Evolutionary conservation across 2,888 invertebrate species (phyloP).

Genomic region (Xanthostigma xanthostigma): DNA sequence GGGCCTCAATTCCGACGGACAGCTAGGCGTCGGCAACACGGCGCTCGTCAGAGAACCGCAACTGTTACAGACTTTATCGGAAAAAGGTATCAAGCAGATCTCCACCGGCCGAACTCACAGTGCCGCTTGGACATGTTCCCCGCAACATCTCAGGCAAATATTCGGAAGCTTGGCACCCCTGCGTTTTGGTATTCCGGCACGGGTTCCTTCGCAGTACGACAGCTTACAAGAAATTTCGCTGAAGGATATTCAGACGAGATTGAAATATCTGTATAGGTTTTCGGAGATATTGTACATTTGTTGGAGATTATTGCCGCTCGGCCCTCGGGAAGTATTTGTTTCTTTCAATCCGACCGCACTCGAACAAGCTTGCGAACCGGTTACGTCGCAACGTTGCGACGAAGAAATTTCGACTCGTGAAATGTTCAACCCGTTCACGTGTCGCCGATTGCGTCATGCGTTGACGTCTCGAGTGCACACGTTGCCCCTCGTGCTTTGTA

Average conservation of each 20-base stretch:
- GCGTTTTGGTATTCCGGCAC: conserved; percentile 34
- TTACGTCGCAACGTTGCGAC: too few relatives aligned
- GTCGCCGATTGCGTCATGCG: conserved; percentile 33
- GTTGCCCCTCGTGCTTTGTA: conserved; percentile 42
- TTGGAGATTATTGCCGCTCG: conserved; percentile 37
- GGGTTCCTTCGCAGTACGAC: conserved; percentile 40
- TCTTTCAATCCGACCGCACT: conserved; percentile 23
- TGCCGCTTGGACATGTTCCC: conserved; percentile 43
- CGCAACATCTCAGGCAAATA: conserved; percentile 30
- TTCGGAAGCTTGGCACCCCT: conserved; percentile 35
- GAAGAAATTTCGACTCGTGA: too few relatives aligned
- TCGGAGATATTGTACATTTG: conserved; percentile 44
- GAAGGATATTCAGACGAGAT: conserved; percentile 34
- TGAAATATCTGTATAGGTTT: conserved; percentile 41
- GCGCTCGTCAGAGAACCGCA: conserved; percentile 39
- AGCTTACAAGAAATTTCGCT: conserved; percentile 33
- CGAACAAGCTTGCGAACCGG: conserved; percentile 13
- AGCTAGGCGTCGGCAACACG: conserved; percentile 41
- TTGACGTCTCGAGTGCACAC: conserved; percentile 44
- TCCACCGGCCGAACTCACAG: conserved; percentile 47
- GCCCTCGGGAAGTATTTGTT: conserved; percentile 28
- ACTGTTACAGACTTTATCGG: conserved; percentile 32
- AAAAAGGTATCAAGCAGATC: conserved; percentile 40
- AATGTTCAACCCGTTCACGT: conserved; percentile 20
- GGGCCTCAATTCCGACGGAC: conserved; percentile 48